A percentile compares a stretch with the other conserved stretches of the same genome.
Conservation (phyloP, 2,797 vertebrate species). For the Manis pentadactyla region DNA sequence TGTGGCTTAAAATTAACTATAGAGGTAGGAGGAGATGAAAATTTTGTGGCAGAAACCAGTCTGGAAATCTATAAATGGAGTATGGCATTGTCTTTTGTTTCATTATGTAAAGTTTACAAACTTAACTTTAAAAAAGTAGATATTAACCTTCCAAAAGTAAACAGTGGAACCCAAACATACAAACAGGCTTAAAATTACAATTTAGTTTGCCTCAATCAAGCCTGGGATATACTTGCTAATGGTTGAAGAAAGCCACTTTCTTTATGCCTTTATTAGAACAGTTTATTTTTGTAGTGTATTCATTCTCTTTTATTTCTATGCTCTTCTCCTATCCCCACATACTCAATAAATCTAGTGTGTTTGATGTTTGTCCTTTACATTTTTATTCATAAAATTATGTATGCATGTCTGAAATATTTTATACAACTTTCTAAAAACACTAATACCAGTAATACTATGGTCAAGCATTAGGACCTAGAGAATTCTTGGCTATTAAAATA, state of each 20-base stretch:
- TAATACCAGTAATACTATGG: neutral
- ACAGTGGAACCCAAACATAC: neutral
- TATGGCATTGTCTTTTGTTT: neutral
- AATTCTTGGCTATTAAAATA: neutral
- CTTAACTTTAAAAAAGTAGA: neutral
- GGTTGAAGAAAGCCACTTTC: neutral
- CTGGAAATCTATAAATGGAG: neutral
- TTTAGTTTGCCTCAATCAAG: neutral
- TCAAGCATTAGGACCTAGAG: neutral
- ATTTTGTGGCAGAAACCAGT: neutral
- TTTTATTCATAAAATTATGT: neutral
- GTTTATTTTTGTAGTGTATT: neutral
- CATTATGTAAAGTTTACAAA: neutral
- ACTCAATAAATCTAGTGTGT: neutral
- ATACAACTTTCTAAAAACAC: neutral
- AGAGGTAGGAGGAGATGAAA: neutral
- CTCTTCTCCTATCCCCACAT: neutral
- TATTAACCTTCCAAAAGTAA: conserved; percentile 6
- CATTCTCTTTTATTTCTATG: neutral
- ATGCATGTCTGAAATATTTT: conserved; percentile 20
- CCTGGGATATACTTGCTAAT: neutral
- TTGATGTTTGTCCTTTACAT: neutral
- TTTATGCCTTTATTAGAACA: neutral
- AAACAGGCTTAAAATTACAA: neutral
- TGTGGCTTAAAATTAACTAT: neutral